Conservation (phyloP, 1,140 invertebrate genomes). For the Harpegnathos saltator region DNA sequence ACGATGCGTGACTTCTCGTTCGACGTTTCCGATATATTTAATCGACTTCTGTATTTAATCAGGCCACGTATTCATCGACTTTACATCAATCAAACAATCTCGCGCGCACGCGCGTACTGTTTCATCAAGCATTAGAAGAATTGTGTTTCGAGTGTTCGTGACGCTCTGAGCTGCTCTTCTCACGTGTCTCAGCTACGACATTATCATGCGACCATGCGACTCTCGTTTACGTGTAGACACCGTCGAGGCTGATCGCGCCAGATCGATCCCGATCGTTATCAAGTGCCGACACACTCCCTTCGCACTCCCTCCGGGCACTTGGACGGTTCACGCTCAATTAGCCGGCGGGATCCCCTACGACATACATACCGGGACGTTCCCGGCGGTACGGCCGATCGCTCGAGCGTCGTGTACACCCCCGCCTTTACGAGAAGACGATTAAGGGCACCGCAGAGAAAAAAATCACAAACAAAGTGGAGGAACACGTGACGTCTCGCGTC, state of each 20-base stretch:
- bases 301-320: constrained; percentile 48
- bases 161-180: neutral
- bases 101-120: too few relatives aligned
- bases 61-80: too few relatives aligned
- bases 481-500: constrained; percentile 65
- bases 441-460: constrained; percentile 65
- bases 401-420: constrained; percentile 40
- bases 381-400: constrained; percentile 18
- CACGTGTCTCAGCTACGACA: constrained; percentile 1
- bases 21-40: too few relatives aligned
- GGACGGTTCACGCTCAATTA: constrained; percentile 61
- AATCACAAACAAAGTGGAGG: constrained; percentile 72
- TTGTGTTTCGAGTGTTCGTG: too few relatives aligned
- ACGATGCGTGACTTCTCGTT: constrained; percentile 4
- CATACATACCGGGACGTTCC: constrained; percentile 50
- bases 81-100: too few relatives aligned
- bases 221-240: constrained; percentile 19
- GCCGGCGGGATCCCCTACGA: constrained; percentile 19
- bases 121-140: too few relatives aligned
- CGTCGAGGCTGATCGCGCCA: constrained; percentile 7
- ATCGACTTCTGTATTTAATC: too few relatives aligned
- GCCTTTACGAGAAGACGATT: constrained; percentile 71
- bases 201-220: neutral
- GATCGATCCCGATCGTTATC: constrained; percentile 53
- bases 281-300: constrained; percentile 53